Conservation (phyloP, 1,140 invertebrate species). For the Onthophagus taurus region DNA sequence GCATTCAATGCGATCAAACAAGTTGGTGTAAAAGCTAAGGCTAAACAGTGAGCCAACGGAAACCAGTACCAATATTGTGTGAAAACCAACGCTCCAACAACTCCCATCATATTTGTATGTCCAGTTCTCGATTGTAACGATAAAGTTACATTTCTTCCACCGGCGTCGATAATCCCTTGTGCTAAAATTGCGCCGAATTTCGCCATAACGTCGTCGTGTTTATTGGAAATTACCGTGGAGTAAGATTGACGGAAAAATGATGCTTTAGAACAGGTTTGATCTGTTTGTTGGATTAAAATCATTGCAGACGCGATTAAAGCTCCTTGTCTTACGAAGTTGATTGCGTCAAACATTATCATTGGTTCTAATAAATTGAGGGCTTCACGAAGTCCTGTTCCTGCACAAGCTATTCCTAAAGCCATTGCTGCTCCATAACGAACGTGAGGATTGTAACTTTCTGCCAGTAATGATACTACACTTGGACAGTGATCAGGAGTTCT, state of each 20-base stretch:
- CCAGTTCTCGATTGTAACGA: slow-evolving; percentile 93
- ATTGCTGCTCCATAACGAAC: slow-evolving; percentile 98
- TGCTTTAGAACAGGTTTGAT: slow-evolving; percentile 87
- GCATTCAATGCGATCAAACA: slow-evolving; percentile 91
- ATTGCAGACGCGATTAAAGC: slow-evolving; percentile 94
- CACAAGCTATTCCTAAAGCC: slow-evolving; percentile 97
- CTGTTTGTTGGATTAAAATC: slow-evolving; percentile 97
- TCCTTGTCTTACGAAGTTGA: slow-evolving; percentile 99
- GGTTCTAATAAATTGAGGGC: slow-evolving; percentile 94
- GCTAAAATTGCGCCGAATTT: slow-evolving; percentile 98
- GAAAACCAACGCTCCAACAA: slow-evolving; percentile 97
- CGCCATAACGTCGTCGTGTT: slow-evolving; percentile 99
- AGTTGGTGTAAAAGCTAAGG: slow-evolving; percentile 92
- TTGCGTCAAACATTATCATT: slow-evolving; percentile 94
- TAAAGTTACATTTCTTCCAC: slow-evolving; percentile 94
- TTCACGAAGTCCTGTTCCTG: slow-evolving; percentile 91
- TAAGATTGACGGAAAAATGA: slow-evolving; percentile 91
- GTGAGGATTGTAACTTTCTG: slow-evolving; percentile 99
- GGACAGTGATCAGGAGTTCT: slow-evolving; percentile 95
- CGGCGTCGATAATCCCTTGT: slow-evolving; percentile 65
- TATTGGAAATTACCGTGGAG: slow-evolving; percentile 93
- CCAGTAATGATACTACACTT: slow-evolving; percentile 88
- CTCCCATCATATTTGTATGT: slow-evolving; percentile 93
- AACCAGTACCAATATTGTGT: slow-evolving; percentile 99
- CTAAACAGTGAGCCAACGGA: slow-evolving; percentile 91